Evolutionary conservation across 2,888 invertebrate genomes (phyloP), one percentile per base, ranked within the genome.

Genomic region (Macroteleia sp.): DNA sequence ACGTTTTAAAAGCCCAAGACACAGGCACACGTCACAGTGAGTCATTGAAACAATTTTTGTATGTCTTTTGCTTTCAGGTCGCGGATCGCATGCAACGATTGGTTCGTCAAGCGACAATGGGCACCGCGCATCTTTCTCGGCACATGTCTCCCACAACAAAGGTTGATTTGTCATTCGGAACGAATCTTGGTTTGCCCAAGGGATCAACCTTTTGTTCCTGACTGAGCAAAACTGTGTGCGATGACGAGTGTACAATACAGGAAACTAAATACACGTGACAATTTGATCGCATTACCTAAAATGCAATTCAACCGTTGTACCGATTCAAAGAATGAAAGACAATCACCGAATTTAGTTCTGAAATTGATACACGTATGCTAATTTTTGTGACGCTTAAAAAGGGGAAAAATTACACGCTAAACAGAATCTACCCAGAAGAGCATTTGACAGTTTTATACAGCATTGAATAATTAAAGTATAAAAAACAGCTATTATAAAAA

Each of bases 131-230:
- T 34, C 69, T 67, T 77, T 54, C 32, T 32, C 34, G 61, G 67
- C 61, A 61, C 61, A 61, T 48, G 73, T 74, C 70, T 17, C 32
- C 36, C 42, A 42, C 66, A 73, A 73, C 61, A 71, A 71, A 71
- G 73, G 61, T 75, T 77, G 73, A 79, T 79, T 81, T 77, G 73
- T 81, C 70, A 79, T 56, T 70, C 59, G 74, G 59, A 73, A 77
- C 74, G 69, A 80, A 77, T 80, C 69, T 77, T 77, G 69, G 77
- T 69, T 77, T 80, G 70, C 56, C 67, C 56, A 61, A 54, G 73
- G 75, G 70, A 67, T 67, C 50, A 20, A 28, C 32, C 80, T 71
- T 80, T 80, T 80, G 80, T 80, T 71, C 69, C 50, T 64, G 62
- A 28, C 71, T 28, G 57, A 10, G 50, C 61, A 56, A 62, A 70